A percentile compares a stretch with the other conserved stretches of the same genome.
phyloP scores from a whole-genome alignment of 2,797 vertebrate genomes.

The Thamnophis elegans region DNA sequence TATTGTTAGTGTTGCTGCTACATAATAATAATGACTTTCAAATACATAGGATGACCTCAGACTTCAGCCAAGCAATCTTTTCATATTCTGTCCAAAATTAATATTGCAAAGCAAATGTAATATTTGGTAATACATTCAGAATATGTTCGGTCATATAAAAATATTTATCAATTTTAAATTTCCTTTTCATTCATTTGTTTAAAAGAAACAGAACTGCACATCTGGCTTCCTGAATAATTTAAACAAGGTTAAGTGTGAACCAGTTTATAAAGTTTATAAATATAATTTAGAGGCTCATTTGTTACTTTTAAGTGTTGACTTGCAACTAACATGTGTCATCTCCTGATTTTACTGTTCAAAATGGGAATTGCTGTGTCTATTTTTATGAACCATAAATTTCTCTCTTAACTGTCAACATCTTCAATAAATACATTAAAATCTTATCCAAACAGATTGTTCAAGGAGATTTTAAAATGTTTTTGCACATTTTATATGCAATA shows the following conservation, averaged over 20 bases:
- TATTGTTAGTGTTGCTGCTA: neutral
- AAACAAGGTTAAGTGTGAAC: constrained; percentile 33
- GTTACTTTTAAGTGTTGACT: constrained; percentile 46
- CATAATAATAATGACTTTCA: constrained; percentile 24
- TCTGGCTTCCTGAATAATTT: neutral
- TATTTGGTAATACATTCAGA: constrained; percentile 2
- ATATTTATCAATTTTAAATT: constrained; percentile 40
- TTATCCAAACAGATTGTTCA: constrained; percentile 63
- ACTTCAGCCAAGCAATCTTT: constrained; percentile 27
- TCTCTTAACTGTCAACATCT: constrained; percentile 56
- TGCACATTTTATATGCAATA: constrained; percentile 43
- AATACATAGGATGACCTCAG: constrained; percentile 48
- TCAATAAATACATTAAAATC: constrained; percentile 54
- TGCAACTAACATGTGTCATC: constrained; percentile 27
- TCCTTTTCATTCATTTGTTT: constrained; percentile 22
- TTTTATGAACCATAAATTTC: constrained; percentile 57
- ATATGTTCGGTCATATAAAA: constrained; percentile 42
- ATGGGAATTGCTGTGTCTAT: constrained; percentile 20
- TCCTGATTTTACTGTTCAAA: constrained; percentile 47
- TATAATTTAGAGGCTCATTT: constrained; percentile 38
- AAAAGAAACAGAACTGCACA: constrained; percentile 14
- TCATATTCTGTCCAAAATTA: constrained; percentile 26
- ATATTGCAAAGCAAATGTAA: constrained; percentile 8
- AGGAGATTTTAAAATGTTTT: constrained; percentile 42
- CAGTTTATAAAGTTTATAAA: constrained; percentile 45